Evolutionary conservation across 2,113 vertebrate species (phyloP).

Genomic region (Monopterus albus): DNA sequence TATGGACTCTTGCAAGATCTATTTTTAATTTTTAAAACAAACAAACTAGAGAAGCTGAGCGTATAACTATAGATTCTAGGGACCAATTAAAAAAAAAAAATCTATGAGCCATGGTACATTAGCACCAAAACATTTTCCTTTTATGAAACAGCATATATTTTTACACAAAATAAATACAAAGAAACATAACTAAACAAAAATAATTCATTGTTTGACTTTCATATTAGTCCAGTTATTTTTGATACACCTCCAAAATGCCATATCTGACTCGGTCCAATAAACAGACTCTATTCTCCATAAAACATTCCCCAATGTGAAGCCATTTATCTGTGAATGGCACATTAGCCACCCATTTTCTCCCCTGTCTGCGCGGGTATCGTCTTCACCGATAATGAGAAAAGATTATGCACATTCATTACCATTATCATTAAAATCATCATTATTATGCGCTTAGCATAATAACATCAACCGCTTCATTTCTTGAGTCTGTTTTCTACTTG

Average conservation of each 20-base stretch:
- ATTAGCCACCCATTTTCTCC: slow-evolving; percentile 66
- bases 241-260: background rate
- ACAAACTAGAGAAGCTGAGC: background rate
- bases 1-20: background rate
- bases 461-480: slow-evolving; percentile 48
- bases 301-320: slow-evolving; percentile 42
- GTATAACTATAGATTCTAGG: no score
- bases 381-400: slow-evolving; percentile 70
- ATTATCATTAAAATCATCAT: slow-evolving; percentile 76
- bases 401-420: slow-evolving; percentile 79
- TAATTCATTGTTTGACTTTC: no score
- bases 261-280: slow-evolving; percentile 29
- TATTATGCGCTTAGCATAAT: slow-evolving; percentile 64
- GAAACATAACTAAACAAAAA: background rate
- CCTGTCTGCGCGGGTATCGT: slow-evolving; percentile 41
- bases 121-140: background rate
- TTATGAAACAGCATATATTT: no score
- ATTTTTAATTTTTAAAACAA: background rate
- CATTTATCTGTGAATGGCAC: slow-evolving; percentile 67
- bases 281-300: slow-evolving; percentile 31
- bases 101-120: background rate
- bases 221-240: background rate
- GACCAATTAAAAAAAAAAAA: no score
- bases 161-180: no score
- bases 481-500: background rate